Evolutionary conservation across 2,113 vertebrate genomes (phyloP), one percentile per base, ranked within the genome.

Genomic region (Aspidoscelis tigris): DNA sequence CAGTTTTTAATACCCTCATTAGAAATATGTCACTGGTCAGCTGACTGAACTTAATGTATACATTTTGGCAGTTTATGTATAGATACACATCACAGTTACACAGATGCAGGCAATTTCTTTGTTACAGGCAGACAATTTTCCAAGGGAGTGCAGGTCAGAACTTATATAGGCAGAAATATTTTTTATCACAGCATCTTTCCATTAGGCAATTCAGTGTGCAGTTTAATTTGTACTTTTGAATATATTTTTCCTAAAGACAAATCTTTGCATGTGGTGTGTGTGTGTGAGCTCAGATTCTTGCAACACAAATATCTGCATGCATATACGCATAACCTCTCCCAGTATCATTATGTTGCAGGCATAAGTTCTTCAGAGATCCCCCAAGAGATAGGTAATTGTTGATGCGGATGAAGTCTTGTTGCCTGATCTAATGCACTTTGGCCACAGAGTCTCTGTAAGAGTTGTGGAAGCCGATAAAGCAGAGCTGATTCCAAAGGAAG

Each of bases 401-500:
- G 91, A 90, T 91, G 86, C n/a, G 65, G 91, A 89, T 87, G 87
- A 89, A 91, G 88, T 33, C 82, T 80, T 80, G 86, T 80, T 91
- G 88, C 26, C 84, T 50, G 80, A 85, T 82, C 76, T 41, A 82
- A 79, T 53, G 88, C 90, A 89, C 92, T 90, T 92, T 0, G 0
- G 88, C 84, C 91, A 88, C 88, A 88, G 86, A 78, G 83, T 86
- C 85, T 83, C 69, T 87, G 86, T 76, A 79, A 85, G 78, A 92
- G 93, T 94, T 94, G 88, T 87, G 50, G 78, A 84, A 76, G 68
- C 0, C 0, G 93, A 94, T 94, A 94, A 93, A 61, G 91, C 88
- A 80, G 68, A 73, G 88, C 84, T 89, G 88, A 92, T 90, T 91
- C 78, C 87, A 81, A 83, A 89, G 81, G 77, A 78, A 84, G 88